phyloP scores from a whole-genome alignment of 1,140 invertebrate species.

The Sycobia sp. region DNA sequence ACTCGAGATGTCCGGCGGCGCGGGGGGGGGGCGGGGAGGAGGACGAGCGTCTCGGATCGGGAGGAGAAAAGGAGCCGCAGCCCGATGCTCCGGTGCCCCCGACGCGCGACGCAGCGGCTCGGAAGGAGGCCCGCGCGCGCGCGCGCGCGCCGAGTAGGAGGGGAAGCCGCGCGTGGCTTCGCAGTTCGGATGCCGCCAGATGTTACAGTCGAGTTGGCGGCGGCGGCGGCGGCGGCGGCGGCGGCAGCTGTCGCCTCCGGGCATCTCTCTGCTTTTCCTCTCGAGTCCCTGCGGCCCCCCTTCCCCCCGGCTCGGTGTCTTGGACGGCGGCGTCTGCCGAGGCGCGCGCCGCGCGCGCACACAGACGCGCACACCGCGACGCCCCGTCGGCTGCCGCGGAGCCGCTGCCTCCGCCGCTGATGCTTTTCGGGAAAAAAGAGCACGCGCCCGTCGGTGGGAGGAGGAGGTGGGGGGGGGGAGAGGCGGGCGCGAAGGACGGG shows the following conservation, averaged over 20 bases:
- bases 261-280: slow-evolving; percentile 32
- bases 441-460: slow-evolving; percentile 1
- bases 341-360: neutral
- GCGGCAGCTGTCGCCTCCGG: slow-evolving; percentile 36
- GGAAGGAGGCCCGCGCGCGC: neutral
- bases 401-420: neutral
- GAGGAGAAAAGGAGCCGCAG: no score
- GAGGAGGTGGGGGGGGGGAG: no score
- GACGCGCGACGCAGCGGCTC: no score
- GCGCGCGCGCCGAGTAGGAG: slow-evolving; percentile 32
- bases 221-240: no score
- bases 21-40: no score
- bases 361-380: neutral
- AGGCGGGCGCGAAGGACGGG: no score
- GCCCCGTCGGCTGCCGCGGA: no score
- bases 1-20: no score
- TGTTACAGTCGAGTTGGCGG: slow-evolving; percentile 27
- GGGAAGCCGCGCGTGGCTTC: slow-evolving; percentile 34
- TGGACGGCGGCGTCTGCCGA: no score
- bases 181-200: slow-evolving; percentile 37
- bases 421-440: slow-evolving; percentile 22
- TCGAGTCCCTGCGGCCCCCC: neutral
- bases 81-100: no score
- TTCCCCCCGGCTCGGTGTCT: neutral
- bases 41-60: no score